Percentiles rank a stretch among this genome's conserved stretches.
Conservation (phyloP, 2,888 invertebrate species). For the Torymus texanus region DNA sequence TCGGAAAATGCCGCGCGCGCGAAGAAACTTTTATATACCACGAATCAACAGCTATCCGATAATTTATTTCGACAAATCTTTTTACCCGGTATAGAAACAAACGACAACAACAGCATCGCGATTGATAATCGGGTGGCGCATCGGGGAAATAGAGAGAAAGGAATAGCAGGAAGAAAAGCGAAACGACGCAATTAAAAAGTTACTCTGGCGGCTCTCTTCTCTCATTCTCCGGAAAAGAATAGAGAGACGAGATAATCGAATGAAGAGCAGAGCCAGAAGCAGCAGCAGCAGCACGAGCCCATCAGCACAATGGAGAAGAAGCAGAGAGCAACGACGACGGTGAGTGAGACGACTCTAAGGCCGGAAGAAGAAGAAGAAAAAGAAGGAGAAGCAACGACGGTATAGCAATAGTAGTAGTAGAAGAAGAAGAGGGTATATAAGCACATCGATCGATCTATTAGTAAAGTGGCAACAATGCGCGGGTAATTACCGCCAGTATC, state of each 20-base stretch:
- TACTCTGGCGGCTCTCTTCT: neutral
- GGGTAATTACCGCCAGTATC: constrained; percentile 63
- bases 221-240: neutral
- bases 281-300: neutral
- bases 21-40: neutral
- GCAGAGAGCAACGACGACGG: too few relatives aligned
- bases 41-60: too few relatives aligned
- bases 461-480: constrained; percentile 65
- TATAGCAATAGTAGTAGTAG: neutral
- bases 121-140: constrained; percentile 18
- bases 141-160: neutral
- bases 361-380: too few relatives aligned
- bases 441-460: constrained; percentile 63
- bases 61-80: too few relatives aligned
- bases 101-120: neutral
- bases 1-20: too few relatives aligned
- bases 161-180: neutral
- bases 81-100: too few relatives aligned
- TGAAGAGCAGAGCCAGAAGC: neutral
- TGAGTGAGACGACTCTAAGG: too few relatives aligned
- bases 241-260: constrained; percentile 31
- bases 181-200: constrained; percentile 41
- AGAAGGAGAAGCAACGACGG: too few relatives aligned
- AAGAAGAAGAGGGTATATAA: neutral
- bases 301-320: neutral